Evolutionary conservation across 2,797 vertebrate species (phyloP).

Genomic region (Mionectes olivaceus): DNA sequence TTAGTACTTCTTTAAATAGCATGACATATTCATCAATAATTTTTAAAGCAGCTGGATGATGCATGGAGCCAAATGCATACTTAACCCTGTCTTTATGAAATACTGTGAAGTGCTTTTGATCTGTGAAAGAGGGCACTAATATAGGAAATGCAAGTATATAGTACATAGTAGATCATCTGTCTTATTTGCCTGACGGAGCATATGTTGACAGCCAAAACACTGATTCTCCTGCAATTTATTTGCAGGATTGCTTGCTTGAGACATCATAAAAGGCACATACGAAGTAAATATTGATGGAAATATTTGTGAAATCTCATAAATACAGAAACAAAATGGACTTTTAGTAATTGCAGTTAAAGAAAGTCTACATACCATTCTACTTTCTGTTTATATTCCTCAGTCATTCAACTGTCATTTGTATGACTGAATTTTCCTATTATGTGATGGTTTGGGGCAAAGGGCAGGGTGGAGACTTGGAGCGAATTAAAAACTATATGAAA

Average conservation of each 20-base stretch:
- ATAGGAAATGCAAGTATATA: background rate
- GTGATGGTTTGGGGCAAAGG: background rate
- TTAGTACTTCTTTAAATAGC: background rate
- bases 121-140: background rate
- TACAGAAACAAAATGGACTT: background rate
- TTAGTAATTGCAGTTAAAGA: background rate
- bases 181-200: background rate
- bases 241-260: background rate
- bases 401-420: background rate
- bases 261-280: background rate
- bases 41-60: background rate
- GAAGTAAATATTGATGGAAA: background rate
- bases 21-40: background rate
- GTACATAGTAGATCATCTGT: background rate
- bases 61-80: background rate
- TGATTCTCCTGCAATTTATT: background rate
- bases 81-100: slow-evolving; percentile 7
- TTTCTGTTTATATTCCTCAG: background rate
- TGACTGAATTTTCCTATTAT: background rate
- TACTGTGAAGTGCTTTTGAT: background rate
- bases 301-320: background rate
- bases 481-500: background rate
- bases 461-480: fast-evolving
- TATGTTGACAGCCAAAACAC: background rate
- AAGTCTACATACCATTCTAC: background rate